These are phyloP conservation scores for Holothuria glaberrima DNA, from an alignment of 35 echinoderm and acorn worm genomes.

Conservation along the genomic window DNA sequence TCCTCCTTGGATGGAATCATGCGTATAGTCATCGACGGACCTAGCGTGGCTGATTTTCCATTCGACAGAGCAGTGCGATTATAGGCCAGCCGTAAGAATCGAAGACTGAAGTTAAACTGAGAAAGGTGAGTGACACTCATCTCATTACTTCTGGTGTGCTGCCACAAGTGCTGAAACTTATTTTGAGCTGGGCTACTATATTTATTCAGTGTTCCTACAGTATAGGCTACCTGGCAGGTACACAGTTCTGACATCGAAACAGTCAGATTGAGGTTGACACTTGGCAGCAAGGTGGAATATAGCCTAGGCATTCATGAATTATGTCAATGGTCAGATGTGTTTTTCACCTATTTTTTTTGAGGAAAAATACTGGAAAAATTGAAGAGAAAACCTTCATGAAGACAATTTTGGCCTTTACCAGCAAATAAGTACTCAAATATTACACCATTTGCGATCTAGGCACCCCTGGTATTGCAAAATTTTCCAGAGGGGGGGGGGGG, in stretches of 20 bases:
- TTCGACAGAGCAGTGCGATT: conserved; percentile 35
- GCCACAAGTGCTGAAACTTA: conserved; percentile 40
- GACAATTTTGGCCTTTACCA: conserved; percentile 12
- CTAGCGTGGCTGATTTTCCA: conserved; percentile 31
- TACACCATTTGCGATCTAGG: no score
- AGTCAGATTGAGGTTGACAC: conserved; percentile 5
- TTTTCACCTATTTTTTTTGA: not conserved
- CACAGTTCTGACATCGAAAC: conserved; percentile 37
- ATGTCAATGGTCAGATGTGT: conserved; percentile 24
- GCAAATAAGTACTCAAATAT: conserved; percentile 17
- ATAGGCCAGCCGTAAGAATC: conserved; percentile 59
- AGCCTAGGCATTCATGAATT: conserved; percentile 15
- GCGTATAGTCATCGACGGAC: conserved; percentile 53
- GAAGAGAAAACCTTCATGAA: not conserved
- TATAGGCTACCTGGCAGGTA: conserved; percentile 38
- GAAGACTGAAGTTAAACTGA: conserved; percentile 49
- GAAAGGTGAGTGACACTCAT: conserved; percentile 39
- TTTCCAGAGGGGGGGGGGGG: no score
- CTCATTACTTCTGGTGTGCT: conserved; percentile 35
- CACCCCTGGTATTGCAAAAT: no score
- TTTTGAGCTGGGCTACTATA: conserved; percentile 31
- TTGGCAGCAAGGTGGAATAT: conserved; percentile 16
- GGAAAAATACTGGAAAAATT: conserved; percentile 11
- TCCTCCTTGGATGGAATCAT: conserved; percentile 39
- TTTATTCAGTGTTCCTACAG: conserved; percentile 32